Conservation (phyloP, 2,888 invertebrate species). For the Amblyteles armatorius region DNA sequence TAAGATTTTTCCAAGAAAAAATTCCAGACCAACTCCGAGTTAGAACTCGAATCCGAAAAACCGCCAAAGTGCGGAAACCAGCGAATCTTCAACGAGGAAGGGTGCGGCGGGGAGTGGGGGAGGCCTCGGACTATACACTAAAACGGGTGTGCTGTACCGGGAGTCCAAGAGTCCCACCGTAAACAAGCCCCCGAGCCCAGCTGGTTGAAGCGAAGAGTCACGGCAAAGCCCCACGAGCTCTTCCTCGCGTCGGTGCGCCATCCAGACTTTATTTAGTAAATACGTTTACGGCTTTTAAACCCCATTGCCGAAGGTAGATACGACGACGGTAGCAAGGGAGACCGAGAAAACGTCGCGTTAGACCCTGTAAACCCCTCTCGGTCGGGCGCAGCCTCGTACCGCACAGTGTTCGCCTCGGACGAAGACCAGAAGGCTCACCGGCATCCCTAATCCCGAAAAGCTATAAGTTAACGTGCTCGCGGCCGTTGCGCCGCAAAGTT, state of each 20-base stretch:
- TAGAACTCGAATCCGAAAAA: background rate
- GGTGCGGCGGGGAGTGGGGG: background rate
- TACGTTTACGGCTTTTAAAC: constrained; percentile 64
- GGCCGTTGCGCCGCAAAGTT: constrained; percentile 45
- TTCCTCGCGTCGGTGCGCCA: constrained; percentile 6
- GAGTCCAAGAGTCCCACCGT: constrained; percentile 32
- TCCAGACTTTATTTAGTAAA: constrained; percentile 64
- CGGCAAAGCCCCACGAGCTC: constrained; percentile 33
- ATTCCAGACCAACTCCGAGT: background rate
- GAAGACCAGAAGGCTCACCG: constrained; percentile 51
- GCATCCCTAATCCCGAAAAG: constrained; percentile 64
- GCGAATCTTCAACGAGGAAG: background rate
- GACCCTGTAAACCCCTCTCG: constrained; percentile 29
- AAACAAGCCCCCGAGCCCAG: constrained; percentile 47
- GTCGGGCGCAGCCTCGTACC: constrained; percentile 5
- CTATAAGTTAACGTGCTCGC: constrained; percentile 67
- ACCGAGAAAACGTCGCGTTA: constrained; percentile 13
- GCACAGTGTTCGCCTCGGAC: constrained; percentile 46
- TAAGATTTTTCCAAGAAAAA: too few species aligned
- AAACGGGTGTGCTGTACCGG: constrained; percentile 14
- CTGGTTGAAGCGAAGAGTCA: constrained; percentile 50
- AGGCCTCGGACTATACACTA: background rate
- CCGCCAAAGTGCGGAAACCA: constrained; percentile 13
- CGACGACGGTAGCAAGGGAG: constrained; percentile 17
- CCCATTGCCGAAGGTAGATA: constrained; percentile 35